A percentile compares a stretch with the other conserved stretches of the same genome.
Conservation (phyloP, 2,113 vertebrate species). For the Megatriorchis doriae region DNA sequence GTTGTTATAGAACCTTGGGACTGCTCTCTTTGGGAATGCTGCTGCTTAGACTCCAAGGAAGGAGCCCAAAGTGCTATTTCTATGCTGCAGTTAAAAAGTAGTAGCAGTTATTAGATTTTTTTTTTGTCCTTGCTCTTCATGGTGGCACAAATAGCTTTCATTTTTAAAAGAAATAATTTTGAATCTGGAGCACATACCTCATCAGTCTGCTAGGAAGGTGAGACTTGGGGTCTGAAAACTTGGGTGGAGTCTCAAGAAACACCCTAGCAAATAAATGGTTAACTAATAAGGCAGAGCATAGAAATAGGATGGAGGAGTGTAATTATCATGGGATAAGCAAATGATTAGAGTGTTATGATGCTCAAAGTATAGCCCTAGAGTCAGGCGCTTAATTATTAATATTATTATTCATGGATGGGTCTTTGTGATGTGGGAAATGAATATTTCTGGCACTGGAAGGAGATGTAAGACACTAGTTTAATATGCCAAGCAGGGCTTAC, state of each 20-base stretch:
- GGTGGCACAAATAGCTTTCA: background rate
- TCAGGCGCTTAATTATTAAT: conserved; percentile 66
- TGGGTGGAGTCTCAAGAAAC: background rate
- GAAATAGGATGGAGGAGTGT: conserved; percentile 35
- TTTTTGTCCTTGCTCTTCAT: background rate
- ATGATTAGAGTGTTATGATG: conserved; percentile 63
- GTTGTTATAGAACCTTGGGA: background rate
- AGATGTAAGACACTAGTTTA: conserved; percentile 50
- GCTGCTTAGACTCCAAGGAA: background rate
- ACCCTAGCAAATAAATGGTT: conserved; percentile 46
- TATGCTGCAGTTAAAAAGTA: background rate
- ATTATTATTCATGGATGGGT: conserved; percentile 65
- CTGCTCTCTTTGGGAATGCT: background rate
- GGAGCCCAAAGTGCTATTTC: background rate
- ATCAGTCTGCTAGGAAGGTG: background rate
- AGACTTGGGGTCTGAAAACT: background rate
- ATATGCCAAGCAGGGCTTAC: conserved; percentile 46
- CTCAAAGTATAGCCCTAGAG: conserved; percentile 58
- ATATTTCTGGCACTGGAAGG: conserved; percentile 51
- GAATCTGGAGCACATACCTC: background rate
- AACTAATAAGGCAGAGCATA: conserved; percentile 9
- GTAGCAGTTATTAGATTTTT: background rate
- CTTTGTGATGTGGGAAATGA: conserved; percentile 61
- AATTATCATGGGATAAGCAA: conserved; percentile 63
- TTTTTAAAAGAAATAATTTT: background rate